phyloP scores from a whole-genome alignment of 2,888 invertebrate genomes.

The Aporophyla lueneburgensis region DNA sequence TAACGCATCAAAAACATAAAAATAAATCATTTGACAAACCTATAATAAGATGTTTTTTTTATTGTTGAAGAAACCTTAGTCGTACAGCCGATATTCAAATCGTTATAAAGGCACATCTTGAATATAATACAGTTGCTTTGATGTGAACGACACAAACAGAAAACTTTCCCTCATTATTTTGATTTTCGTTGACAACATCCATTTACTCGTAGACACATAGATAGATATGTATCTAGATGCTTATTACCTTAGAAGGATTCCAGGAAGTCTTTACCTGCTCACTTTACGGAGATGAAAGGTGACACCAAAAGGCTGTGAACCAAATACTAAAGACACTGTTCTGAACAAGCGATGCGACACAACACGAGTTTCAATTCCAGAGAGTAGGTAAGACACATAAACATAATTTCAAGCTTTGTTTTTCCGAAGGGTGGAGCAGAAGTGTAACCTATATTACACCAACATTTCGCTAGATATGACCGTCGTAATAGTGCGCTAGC shows the following conservation, averaged over 20 bases:
- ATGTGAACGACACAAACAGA: constrained; percentile 1
- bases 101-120: neutral
- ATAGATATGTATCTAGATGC: neutral
- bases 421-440: too few relatives aligned
- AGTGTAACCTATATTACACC: too few relatives aligned
- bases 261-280: constrained; percentile 40
- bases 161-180: constrained; percentile 48
- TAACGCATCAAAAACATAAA: neutral
- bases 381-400: neutral
- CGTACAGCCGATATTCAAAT: neutral
- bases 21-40: neutral
- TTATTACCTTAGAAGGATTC: neutral
- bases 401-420: too few relatives aligned
- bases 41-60: too few relatives aligned
- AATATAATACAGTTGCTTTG: neutral
- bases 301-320: constrained; percentile 20
- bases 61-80: constrained; percentile 5
- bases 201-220: neutral
- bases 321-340: constrained; percentile 3
- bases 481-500: too few relatives aligned
- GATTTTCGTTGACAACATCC: constrained; percentile 37
- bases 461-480: too few relatives aligned
- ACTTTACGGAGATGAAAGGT: constrained; percentile 7
- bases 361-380: constrained; percentile 9
- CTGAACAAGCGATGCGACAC: neutral